Base-by-base conservation (phyloP, 2,888 invertebrate genomes). In the Pollenia labialis region DNA sequence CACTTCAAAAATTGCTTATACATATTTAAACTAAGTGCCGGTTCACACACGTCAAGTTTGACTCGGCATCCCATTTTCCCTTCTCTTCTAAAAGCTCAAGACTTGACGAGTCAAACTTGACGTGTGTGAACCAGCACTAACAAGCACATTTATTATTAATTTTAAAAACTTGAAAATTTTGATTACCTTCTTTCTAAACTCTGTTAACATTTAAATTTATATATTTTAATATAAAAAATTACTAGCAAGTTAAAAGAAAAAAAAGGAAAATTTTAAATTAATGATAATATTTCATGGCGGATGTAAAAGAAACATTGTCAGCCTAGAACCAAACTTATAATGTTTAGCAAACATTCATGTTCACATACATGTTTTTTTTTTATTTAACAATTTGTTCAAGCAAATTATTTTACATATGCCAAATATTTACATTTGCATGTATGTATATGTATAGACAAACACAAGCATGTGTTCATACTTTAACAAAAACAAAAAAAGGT, bases 271-370 rank as follows among this genome's bases (percentile, higher is more conserved):
- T 32, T 32, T 32, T 18, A 85, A 80, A 69, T 74, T 82, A 46
- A 75, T 81, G 16, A 32, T 76, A 60, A 56, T 76, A 46, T 54
- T 44, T 44, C 23, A 16, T 68, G 69, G 79, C 85, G 85, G 85
- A 85, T 82, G 56, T 66, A 74, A 54, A 58, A 68, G n/a, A 68
- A 71, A 69, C 54, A 77, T 54, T 60, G 56, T 11, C 40, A 60
- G 56, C 7, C 42, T 8, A 66, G 56, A 74, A 81, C 32, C 32
- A 32, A 32, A 32, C 32, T 32, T 6, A 32, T 32, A 6, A 6
- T 32, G 32, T 32, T 32, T 32, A 32, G 32, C 69, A 68, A 75
- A 82, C 64, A 72, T 72, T 54, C 42, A 71, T 54, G 71, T 80
- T 72, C 71, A 80, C 46, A 64, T 32, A 23, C 23, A 32, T 32